Evolutionary conservation across 1,140 invertebrate genomes (phyloP).

Genomic region (Drosophila pachea): DNA sequence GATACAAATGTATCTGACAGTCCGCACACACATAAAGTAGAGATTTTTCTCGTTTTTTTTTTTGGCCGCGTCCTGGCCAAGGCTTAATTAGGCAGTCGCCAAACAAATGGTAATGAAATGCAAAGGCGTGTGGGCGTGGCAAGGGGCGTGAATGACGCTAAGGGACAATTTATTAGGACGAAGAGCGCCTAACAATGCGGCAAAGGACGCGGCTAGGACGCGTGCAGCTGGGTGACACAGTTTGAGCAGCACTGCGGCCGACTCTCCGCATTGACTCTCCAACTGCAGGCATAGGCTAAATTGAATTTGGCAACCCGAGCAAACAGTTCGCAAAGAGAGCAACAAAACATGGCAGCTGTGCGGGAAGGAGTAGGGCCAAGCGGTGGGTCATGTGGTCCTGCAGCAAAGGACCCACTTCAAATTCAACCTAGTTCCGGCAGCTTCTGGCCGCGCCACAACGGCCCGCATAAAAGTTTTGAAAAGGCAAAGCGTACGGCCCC

Average conservation of each 20-base stretch:
- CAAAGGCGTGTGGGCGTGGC: neutral
- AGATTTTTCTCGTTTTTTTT: slow-evolving; percentile 12
- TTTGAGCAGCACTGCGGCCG: slow-evolving; percentile 11
- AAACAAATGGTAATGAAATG: slow-evolving; percentile 19
- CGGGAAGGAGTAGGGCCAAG: neutral
- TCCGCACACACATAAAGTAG: slow-evolving; percentile 2
- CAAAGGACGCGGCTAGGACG: slow-evolving; percentile 11
- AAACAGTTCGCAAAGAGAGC: slow-evolving; percentile 52
- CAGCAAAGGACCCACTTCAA: slow-evolving; percentile 22
- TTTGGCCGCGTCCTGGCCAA: neutral
- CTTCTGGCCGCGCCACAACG: slow-evolving; percentile 1
- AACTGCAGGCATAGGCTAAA: slow-evolving; percentile 30
- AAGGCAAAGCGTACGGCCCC: slow-evolving; percentile 18
- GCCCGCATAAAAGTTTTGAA: slow-evolving; percentile 38
- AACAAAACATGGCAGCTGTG: slow-evolving; percentile 5
- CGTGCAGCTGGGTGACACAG: slow-evolving; percentile 35
- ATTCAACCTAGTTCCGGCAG: slow-evolving; percentile 60
- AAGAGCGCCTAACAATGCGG: slow-evolving; percentile 61
- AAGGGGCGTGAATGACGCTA: neutral
- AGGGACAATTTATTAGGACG: slow-evolving; percentile 56
- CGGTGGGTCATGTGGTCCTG: neutral
- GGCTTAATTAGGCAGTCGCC: slow-evolving; percentile 44
- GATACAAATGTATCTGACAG: slow-evolving; percentile 33
- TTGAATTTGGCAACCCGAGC: slow-evolving; percentile 59
- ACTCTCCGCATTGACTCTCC: neutral